A percentile compares a stretch with the other conserved stretches of the same genome.
Conservation (phyloP, 64 coral and sea anemone species). For the Catalaphyllia jardinei region DNA sequence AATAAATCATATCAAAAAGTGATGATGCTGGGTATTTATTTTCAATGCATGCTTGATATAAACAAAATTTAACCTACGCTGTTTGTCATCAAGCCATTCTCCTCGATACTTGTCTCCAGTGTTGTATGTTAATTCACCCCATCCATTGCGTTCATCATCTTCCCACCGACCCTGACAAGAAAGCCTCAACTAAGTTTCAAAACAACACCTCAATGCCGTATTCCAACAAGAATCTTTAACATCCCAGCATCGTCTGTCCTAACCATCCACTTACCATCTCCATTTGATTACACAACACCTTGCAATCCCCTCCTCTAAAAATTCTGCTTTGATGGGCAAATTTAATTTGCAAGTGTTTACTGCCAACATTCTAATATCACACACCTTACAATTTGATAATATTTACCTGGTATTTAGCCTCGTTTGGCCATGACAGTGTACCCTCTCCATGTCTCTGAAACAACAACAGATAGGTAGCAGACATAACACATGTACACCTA, state of each 20-base stretch:
- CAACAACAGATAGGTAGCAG: not conserved
- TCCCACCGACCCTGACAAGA: conserved; percentile 66
- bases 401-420: conserved; percentile 84
- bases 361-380: too few species aligned
- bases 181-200: not conserved
- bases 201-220: not conserved
- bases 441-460: conserved; percentile 85
- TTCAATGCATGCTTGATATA: too few species aligned
- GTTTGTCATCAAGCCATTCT: conserved; percentile 93
- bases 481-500: too few species aligned
- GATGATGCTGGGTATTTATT: too few species aligned
- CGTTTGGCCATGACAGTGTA: conserved; percentile 87
- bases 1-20: too few species aligned
- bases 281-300: too few species aligned
- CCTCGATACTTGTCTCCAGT: conserved; percentile 94
- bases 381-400: too few species aligned
- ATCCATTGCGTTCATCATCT: conserved; percentile 89
- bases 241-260: not conserved
- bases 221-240: not conserved
- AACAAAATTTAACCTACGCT: conserved; percentile 56
- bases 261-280: too few species aligned
- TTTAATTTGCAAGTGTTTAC: too few species aligned
- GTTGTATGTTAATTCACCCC: conserved; percentile 82
- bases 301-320: too few species aligned
- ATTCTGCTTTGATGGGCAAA: too few species aligned